A percentile compares a stretch with the other conserved stretches of the same genome.
Evolutionary conservation across 1,140 invertebrate genomes (phyloP).

Genomic region (Geopemphigus sp.): DNA sequence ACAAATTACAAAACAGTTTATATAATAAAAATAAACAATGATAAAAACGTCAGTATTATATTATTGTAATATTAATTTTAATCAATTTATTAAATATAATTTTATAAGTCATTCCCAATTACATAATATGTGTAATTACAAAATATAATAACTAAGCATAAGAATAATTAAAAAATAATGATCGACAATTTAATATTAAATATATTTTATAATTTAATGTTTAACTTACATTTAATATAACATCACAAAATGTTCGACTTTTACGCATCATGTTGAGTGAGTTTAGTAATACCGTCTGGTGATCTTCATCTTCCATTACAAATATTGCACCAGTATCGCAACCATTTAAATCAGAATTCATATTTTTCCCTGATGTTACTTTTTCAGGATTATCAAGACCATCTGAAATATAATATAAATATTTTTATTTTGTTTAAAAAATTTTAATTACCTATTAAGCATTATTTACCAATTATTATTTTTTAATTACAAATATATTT

Average conservation of each 20-base stretch:
- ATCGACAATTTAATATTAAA: no score
- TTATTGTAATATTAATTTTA: background rate
- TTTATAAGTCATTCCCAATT: background rate
- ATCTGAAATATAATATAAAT: constrained; percentile 2
- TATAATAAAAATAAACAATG: constrained; percentile 14
- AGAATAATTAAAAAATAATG: background rate
- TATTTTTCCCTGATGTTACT: background rate
- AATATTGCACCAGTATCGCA: constrained; percentile 47
- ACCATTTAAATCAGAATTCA: constrained; percentile 36
- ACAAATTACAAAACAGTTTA: constrained; percentile 28
- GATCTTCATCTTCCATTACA: constrained; percentile 60
- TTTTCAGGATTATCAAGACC: constrained; percentile 21
- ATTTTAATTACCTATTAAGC: background rate
- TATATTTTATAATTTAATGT: no score
- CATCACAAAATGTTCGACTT: constrained; percentile 76
- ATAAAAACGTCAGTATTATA: background rate
- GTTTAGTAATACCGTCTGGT: constrained; percentile 62
- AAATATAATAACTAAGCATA: background rate
- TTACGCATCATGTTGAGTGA: constrained; percentile 73
- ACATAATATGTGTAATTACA: background rate
- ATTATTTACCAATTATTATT: no score
- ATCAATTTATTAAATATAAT: background rate
- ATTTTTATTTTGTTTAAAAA: background rate
- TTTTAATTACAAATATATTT: no score
- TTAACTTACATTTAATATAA: constrained; percentile 69